Base-by-base conservation (phyloP, 1,140 invertebrate species). In the Papilio aristodemus region DNA sequence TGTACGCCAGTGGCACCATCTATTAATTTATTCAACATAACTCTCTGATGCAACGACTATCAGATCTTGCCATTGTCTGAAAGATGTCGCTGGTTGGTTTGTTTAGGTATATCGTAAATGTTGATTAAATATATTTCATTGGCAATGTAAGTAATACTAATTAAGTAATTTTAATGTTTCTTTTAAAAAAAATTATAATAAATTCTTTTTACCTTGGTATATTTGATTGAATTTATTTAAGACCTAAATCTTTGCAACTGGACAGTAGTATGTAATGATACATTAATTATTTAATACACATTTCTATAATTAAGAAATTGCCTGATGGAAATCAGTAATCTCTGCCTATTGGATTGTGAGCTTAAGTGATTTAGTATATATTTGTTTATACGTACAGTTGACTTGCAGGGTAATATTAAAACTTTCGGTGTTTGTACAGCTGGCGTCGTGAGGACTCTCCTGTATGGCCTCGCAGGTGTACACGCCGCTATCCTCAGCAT, bases 381-480 rank as follows among this genome's bases (percentile, higher is more conserved):
- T 37, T 36, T 37, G 5, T 37, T 36, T 63, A 67, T 63, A 83
- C 87, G 78, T 64, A 90, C 87, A 75, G 54, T 86, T 87, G 0
- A 90, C 80, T 64, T 79, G 69, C 13, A 90, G 14, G 2, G 82
- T 78, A 19, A 89, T 83, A 70, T 89, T 84, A 0, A 79, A 59
- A 10, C 22, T 70, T 4, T 71, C 68, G 7, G 43, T 76, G 14
- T 77, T 57, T 13, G 14, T 69, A 38, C 88, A 90, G n/a, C 81
- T 72, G 3, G 80, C 77, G 13, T 78, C 57, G 6, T 50, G 43
- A 0, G 74, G 57, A 64, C 69, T 84, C 13, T 81, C 75, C 50
- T 89, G 87, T n/a, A 83, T 74, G 6, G 81, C 80, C 8, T 72
- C 63, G 63, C 89, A 91, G 17, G 71, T 78, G 38, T 89, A 91